phyloP scores from a whole-genome alignment of 2,113 vertebrate genomes.

The Aramus guarauna region DNA sequence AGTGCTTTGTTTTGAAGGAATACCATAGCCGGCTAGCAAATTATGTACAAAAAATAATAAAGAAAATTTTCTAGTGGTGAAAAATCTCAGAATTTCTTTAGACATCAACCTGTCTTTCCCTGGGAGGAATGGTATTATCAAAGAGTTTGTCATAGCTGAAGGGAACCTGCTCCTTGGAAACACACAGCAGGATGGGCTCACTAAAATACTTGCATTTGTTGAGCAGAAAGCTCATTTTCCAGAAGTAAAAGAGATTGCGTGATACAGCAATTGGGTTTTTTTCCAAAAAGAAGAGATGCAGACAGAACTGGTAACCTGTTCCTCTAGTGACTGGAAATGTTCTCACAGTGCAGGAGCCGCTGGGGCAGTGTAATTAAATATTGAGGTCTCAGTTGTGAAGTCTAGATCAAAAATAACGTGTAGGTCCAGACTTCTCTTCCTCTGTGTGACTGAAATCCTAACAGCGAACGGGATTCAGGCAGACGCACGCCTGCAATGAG shows the following conservation, averaged over 20 bases:
- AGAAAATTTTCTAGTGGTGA: neutral
- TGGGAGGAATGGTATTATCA: neutral
- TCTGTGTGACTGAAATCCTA: neutral
- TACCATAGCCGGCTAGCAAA: neutral
- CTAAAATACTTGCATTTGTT: neutral
- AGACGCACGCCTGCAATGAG: neutral
- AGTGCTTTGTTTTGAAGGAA: slow-evolving; percentile 30
- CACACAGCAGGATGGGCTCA: neutral
- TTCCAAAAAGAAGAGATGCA: neutral
- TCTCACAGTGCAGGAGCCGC: neutral
- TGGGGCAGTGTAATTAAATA: neutral
- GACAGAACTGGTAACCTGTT: neutral
- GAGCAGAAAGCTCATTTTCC: neutral
- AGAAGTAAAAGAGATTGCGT: neutral
- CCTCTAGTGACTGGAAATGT: neutral
- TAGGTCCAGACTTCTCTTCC: neutral
- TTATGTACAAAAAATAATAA: neutral
- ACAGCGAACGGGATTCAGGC: neutral
- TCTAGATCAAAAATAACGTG: neutral
- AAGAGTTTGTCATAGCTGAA: neutral
- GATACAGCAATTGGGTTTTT: neutral
- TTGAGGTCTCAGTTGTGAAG: neutral
- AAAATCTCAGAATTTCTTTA: neutral
- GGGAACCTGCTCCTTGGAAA: neutral
- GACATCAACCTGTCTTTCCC: neutral